Percentiles rank a stretch among this genome's conserved stretches.
Conservation (phyloP, 2,797 vertebrate genomes). For the Clarias pachynema region DNA sequence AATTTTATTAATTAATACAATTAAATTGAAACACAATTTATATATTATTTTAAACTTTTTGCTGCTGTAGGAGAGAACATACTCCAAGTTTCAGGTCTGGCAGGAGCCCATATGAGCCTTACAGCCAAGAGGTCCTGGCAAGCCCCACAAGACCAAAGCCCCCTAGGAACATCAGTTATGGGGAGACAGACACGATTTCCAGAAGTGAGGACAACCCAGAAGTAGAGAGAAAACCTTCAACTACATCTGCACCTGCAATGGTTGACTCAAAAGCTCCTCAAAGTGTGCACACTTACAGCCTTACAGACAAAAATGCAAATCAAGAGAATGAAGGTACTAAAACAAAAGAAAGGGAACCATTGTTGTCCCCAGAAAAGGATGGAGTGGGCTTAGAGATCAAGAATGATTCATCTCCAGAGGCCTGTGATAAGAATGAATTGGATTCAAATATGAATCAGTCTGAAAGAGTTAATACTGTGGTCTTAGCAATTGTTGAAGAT, state of each 20-base stretch:
- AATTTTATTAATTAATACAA: neutral
- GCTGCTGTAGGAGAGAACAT: conserved; percentile 68
- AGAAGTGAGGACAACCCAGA: conserved; percentile 46
- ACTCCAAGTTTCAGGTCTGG: conserved; percentile 70
- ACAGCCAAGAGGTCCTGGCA: conserved; percentile 53
- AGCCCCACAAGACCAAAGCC: conserved; percentile 43
- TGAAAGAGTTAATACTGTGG: conserved; percentile 22
- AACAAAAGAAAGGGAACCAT: conserved; percentile 29
- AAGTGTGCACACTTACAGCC: conserved; percentile 15
- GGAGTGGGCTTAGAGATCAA: conserved; percentile 56
- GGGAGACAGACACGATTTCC: conserved; percentile 52
- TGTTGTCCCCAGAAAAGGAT: conserved; percentile 51
- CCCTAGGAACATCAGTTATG: conserved; percentile 19
- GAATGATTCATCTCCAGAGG: conserved; percentile 61
- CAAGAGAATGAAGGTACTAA: conserved; percentile 39
- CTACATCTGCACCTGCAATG: conserved; percentile 35
- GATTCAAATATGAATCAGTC: conserved; percentile 9
- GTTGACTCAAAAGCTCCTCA: conserved; percentile 32
- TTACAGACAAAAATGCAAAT: conserved; percentile 20
- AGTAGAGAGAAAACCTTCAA: conserved; percentile 32
- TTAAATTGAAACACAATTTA: neutral
- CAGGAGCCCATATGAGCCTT: conserved; percentile 56
- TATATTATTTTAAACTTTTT: neutral
- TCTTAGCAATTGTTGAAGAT: neutral
- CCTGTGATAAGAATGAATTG: conserved; percentile 16